phyloP scores from a whole-genome alignment of 2,797 vertebrate genomes.

The Clangula hyemalis region DNA sequence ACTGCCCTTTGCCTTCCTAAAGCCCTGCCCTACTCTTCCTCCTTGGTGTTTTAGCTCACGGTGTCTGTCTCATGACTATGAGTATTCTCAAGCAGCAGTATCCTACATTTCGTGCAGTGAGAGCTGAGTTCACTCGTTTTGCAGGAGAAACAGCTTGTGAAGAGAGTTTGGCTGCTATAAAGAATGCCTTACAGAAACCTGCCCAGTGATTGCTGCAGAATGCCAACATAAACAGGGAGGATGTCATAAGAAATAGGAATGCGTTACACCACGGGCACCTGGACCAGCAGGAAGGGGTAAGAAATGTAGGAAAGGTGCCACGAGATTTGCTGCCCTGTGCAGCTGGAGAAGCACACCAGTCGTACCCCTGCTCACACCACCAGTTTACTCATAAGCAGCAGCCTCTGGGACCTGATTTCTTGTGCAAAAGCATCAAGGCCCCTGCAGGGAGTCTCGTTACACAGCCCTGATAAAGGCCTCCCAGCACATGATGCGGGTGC shows the following conservation, averaged over 20 bases:
- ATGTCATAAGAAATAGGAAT: background rate
- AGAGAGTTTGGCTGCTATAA: background rate
- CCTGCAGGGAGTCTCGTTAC: accelerated
- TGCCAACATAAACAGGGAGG: background rate
- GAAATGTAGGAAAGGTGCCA: background rate
- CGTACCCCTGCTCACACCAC: background rate
- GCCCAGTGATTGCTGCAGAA: background rate
- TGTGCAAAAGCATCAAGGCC: background rate
- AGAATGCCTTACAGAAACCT: background rate
- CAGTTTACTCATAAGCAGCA: background rate
- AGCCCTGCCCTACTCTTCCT: background rate
- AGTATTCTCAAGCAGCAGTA: background rate
- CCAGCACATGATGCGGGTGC: accelerated
- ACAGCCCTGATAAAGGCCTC: background rate
- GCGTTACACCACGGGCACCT: background rate
- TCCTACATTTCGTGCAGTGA: accelerated
- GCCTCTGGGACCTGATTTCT: background rate
- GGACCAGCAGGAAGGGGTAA: background rate
- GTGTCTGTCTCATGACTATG: accelerated
- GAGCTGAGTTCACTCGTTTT: background rate
- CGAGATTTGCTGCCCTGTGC: too few species aligned
- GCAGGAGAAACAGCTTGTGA: background rate
- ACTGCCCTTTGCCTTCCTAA: background rate
- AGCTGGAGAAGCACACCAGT: background rate
- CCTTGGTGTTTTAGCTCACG: accelerated